Evolutionary conservation across 2,113 vertebrate species (phyloP), one percentile per base, ranked within the genome.

Genomic region (Sapayoa aenigma): DNA sequence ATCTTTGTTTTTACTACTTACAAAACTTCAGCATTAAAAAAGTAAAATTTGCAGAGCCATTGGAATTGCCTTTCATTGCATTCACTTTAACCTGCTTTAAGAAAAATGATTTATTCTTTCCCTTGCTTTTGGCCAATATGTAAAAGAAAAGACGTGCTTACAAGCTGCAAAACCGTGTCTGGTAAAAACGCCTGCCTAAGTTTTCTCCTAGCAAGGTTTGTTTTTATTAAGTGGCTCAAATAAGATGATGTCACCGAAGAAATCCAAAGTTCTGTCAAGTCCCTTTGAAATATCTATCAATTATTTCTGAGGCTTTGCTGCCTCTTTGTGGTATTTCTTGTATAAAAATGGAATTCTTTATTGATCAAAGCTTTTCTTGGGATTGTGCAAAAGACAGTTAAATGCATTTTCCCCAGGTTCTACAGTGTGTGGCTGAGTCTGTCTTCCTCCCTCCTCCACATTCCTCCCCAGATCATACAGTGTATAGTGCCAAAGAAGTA

Each of bases 281-380:
- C 77, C 52, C 79, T 90, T 50, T 82, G 80, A 95, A 96, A 89
- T 37, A 71, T 30, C 69, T 89, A 16, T 93, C 88, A 93, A 78
- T 94, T 95, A 82, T 90, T 94, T 94, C 80, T 86, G 73, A 87
- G 58, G 49, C 24, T 89, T 92, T 94, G 90, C 88, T 97, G 95
- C 95, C 95, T 96, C 95, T 96, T 95, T 90, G 92, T 96, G 94
- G 93, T 49, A 93, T 96, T 92, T 90, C 83, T 79, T 87, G 37
- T 84, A 76, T 84, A 81, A 95, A 96, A 81, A 87, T 75, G 65
- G 76, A 87, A 47, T 71, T 88, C 87, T 60, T 33, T 90, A 69
- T 84, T 19, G 37, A 90, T 90, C 47, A 65, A 68, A 93, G 76
- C 42, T 73, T 86, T 90, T 41, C 50, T 77, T 88, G 67, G 76